A percentile compares a stretch with the other conserved stretches of the same genome.
Evolutionary conservation across 2,113 vertebrate genomes (phyloP).

Genomic region (Picathartes gymnocephalus): DNA sequence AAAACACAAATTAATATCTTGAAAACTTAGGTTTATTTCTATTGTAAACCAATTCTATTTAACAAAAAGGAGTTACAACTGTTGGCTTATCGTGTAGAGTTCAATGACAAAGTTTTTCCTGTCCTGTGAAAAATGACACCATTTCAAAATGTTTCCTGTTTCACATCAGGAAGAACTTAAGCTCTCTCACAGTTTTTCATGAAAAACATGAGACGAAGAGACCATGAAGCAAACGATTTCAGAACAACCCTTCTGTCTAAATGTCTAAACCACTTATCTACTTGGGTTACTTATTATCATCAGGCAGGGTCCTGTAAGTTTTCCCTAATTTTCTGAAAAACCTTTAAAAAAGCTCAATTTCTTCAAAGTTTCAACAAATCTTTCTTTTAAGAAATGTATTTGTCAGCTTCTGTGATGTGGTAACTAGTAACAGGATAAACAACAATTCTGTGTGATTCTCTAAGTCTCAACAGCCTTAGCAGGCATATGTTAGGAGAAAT

Average conservation of each 20-base stretch:
- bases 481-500: not conserved
- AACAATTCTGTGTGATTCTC: not conserved
- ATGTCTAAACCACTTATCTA: not conserved
- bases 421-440: not conserved
- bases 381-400: not conserved
- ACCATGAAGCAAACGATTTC: not conserved
- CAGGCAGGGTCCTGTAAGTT: not conserved
- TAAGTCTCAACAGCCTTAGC: not conserved
- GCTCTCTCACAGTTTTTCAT: not conserved
- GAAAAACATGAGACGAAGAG: not conserved
- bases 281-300: not conserved
- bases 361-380: not conserved
- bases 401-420: not conserved
- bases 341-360: not conserved
- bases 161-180: constrained; percentile 25
- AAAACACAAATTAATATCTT: not conserved
- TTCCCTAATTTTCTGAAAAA: not conserved
- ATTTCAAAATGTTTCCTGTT: constrained; percentile 47
- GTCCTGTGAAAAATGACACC: constrained; percentile 28
- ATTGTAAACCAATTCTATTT: not conserved
- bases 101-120: constrained; percentile 25
- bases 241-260: not conserved
- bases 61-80: not conserved
- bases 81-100: not conserved
- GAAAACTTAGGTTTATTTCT: not conserved